These are phyloP conservation scores for Platycheirus rosarum DNA, from an alignment of 2,888 invertebrate genomes.

Conservation along the genomic window DNA sequence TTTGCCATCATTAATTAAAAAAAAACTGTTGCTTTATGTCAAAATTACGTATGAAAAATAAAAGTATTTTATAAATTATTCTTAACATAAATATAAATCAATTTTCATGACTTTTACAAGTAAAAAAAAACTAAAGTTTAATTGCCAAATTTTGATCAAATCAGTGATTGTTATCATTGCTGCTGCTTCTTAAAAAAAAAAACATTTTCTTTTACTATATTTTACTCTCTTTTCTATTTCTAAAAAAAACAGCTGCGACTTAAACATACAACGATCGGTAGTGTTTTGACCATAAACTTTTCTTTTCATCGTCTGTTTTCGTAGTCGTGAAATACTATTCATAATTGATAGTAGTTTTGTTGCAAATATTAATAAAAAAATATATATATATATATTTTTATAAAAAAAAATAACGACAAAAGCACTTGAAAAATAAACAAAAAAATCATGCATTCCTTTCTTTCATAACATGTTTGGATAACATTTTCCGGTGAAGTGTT, in stretches of 20 bases:
- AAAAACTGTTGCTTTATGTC: slow-evolving; percentile 58
- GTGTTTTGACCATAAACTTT: not conserved
- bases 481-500: no score
- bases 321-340: slow-evolving; percentile 16
- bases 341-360: slow-evolving; percentile 27
- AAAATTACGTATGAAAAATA: slow-evolving; percentile 7
- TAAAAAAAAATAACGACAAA: slow-evolving; percentile 21
- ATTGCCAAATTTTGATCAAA: not conserved
- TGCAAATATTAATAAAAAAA: slow-evolving; percentile 22
- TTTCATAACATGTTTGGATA: no score
- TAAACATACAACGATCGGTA: slow-evolving; percentile 29
- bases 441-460: slow-evolving; percentile 36
- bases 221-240: not conserved
- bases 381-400: slow-evolving; percentile 34
- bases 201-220: not conserved
- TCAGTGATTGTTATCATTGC: not conserved
- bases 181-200: not conserved
- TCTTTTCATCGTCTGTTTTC: not conserved
- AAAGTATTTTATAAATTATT: no score
- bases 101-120: no score
- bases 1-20: slow-evolving; percentile 59
- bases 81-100: no score
- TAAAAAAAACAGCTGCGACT: not conserved
- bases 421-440: slow-evolving; percentile 28
- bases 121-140: not conserved